phyloP scores from a whole-genome alignment of 2,113 vertebrate species.

The Spea bombifrons region DNA sequence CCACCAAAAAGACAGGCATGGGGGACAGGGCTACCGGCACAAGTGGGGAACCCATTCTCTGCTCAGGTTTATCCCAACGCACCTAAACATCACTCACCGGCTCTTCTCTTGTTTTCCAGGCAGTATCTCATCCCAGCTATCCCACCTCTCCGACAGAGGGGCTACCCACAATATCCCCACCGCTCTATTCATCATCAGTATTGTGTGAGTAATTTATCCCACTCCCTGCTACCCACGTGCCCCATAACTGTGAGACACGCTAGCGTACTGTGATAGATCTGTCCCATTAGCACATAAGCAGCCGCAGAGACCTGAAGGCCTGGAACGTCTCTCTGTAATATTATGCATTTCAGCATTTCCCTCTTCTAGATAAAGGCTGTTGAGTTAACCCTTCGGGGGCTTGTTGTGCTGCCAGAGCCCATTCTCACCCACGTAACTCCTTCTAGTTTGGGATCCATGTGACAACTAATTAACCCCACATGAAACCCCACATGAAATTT shows the following conservation, averaged over 20 bases:
- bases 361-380: too few relatives aligned
- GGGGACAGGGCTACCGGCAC: not conserved
- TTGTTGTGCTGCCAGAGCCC: too few relatives aligned
- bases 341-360: too few relatives aligned
- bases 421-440: not conserved
- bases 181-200: conserved; percentile 82
- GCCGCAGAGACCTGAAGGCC: too few relatives aligned
- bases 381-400: too few relatives aligned
- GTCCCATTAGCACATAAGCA: too few relatives aligned
- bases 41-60: not conserved
- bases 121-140: conserved; percentile 59
- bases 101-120: conserved; percentile 45
- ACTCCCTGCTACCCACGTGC: not conserved
- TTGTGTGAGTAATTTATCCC: conserved; percentile 72
- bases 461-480: conserved; percentile 5
- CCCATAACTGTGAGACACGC: not conserved
- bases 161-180: conserved; percentile 67
- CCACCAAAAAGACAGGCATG: not conserved
- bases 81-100: not conserved
- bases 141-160: conserved; percentile 50
- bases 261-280: too few relatives aligned
- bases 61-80: too few relatives aligned
- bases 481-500: not conserved
- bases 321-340: too few relatives aligned
- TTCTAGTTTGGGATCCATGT: not conserved